phyloP scores from a whole-genome alignment of 2,888 invertebrate species.

The Leptothorax acervorum region DNA sequence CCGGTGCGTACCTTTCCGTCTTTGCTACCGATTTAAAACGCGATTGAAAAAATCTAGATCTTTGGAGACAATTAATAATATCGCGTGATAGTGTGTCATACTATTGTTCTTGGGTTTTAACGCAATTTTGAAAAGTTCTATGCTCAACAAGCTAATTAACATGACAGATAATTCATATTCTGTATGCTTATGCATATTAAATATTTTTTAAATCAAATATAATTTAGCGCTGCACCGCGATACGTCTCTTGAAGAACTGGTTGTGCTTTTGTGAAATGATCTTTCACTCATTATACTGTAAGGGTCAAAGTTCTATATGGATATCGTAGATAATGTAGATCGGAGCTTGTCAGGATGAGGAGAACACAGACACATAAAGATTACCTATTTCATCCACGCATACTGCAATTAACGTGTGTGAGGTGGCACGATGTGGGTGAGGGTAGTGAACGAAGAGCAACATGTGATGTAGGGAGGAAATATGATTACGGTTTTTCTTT shows the following conservation, averaged over 20 bases:
- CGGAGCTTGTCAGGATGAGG: slow-evolving; percentile 64
- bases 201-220: neutral
- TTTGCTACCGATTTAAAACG: neutral
- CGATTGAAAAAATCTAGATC: neutral
- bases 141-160: neutral
- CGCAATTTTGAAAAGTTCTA: neutral
- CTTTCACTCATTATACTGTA: slow-evolving; percentile 61
- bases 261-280: slow-evolving; percentile 70
- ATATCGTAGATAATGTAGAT: slow-evolving; percentile 52
- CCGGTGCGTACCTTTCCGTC: neutral
- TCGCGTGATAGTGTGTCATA: neutral
- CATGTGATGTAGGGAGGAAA: neutral
- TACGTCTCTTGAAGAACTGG: slow-evolving; percentile 58
- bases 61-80: neutral
- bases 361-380: slow-evolving; percentile 79
- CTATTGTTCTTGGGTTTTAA: neutral
- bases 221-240: slow-evolving; percentile 36
- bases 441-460: neutral
- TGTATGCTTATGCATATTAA: neutral
- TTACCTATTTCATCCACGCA: slow-evolving; percentile 83
- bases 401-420: slow-evolving; percentile 80
- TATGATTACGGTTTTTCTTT: neutral
- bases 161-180: neutral
- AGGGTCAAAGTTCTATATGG: slow-evolving; percentile 65
- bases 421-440: slow-evolving; percentile 49